Percentiles rank a stretch among this genome's conserved stretches.
phyloP scores from a whole-genome alignment of 2,797 vertebrate genomes.

The Potorous gilbertii region DNA sequence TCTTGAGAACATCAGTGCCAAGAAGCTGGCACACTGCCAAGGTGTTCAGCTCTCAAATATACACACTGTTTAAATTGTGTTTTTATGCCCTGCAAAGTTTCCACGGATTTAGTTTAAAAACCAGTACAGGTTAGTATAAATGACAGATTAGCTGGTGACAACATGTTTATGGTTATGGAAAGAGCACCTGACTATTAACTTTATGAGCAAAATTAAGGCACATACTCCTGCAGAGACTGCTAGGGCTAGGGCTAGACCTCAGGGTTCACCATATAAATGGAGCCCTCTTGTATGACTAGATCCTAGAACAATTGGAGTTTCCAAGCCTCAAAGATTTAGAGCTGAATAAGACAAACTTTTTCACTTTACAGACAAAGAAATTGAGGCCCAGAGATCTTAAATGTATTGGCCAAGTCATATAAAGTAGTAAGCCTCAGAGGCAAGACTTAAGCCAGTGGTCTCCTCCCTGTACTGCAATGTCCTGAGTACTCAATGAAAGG shows the following conservation, averaged over 20 bases:
- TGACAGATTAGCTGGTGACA: neutral
- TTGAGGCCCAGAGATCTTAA: neutral
- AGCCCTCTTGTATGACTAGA: neutral
- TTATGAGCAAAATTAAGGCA: neutral
- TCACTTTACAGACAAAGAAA: neutral
- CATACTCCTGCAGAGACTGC: neutral
- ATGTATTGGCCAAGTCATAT: neutral
- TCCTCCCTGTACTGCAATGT: neutral
- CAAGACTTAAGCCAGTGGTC: neutral
- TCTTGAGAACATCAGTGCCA: neutral
- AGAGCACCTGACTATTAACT: neutral
- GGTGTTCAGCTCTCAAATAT: neutral
- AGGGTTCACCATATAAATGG: neutral
- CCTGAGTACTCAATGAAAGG: neutral
- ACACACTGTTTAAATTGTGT: conserved; percentile 10
- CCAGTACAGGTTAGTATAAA: neutral
- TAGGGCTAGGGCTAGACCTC: neutral
- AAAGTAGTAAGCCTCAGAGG: neutral
- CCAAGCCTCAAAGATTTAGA: neutral
- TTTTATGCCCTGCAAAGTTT: conserved; percentile 6
- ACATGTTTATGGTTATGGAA: neutral
- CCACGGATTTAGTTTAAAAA: neutral
- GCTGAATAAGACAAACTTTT: neutral
- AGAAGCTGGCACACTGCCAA: neutral
- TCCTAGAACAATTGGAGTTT: neutral